Evolutionary conservation across 2,888 invertebrate species (phyloP), one percentile per base, ranked within the genome.

Genomic region (Sphaerophoria taeniata): DNA sequence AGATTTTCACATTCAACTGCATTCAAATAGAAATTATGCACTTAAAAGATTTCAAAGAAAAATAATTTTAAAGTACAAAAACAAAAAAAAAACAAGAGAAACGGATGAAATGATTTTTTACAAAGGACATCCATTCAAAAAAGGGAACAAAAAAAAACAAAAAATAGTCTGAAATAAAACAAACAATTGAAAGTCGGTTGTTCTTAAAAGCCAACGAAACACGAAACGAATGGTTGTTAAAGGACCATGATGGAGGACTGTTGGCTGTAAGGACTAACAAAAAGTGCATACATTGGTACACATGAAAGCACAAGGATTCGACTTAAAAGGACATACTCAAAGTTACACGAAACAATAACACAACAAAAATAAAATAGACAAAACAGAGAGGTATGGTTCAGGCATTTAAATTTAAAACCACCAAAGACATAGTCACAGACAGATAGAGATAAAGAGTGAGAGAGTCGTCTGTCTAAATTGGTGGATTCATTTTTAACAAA

Each of bases 1-100:
- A 73, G 63, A 67, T 43, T 72, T 60, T 85, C 72, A 47, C 63
- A 82, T 11, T 31, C 47, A 77, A 72, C 43, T 82, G 67, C 47
- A 61, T 77, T 77, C 72, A 55, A 82, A 77, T 72, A 72, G 9
- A 45, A 63, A 45, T 60, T 43, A 60, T 14, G 55, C 56, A 47
- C 47, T 51, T 43, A 65, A 39, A 16, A 24, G 11, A 65, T 45
- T 65, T 81, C 45, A 72, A 71, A 63, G 51, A 65, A 58, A 24
- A 24, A 24, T 24, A 24, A 75, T 56, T 49, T 55, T 56, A 51
- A 24, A 43, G 14, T 55, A n/a, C n/a, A n/a, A n/a, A n/a, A n/a
- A n/a, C n/a, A n/a, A n/a, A n/a, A n/a, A 24, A 53, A 43, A 34
- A 9, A 11, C 36, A 45, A 12, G 14, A 16, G 16, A 56, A 56